These are phyloP conservation scores for Diachrysia chrysitis DNA, from an alignment of 2,888 invertebrate species.

Conservation along the genomic window DNA sequence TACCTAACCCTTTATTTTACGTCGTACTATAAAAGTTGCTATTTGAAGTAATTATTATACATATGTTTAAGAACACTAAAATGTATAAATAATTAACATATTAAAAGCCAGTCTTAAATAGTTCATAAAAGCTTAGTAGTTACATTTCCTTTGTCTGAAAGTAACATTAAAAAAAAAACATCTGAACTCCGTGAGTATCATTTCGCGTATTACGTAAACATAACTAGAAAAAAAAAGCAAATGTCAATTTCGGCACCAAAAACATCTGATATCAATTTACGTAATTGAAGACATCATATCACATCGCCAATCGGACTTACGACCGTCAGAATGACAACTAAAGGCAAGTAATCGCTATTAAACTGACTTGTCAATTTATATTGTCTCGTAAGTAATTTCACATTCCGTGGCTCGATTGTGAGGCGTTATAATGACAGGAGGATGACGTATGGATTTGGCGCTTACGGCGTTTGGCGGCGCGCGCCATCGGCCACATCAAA, in stretches of 20 bases:
- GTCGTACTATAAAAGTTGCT: background rate
- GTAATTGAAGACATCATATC: slow-evolving; percentile 53
- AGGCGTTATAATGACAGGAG: slow-evolving; percentile 89
- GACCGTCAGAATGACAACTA: slow-evolving; percentile 49
- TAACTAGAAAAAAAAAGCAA: background rate
- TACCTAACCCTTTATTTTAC: background rate
- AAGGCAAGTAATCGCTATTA: slow-evolving; percentile 78
- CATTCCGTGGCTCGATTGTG: slow-evolving; percentile 86
- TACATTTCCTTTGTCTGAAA: background rate
- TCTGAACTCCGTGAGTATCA: background rate
- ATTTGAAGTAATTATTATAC: background rate
- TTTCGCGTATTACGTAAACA: background rate
- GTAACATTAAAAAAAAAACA: background rate
- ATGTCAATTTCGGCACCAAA: slow-evolving; percentile 35
- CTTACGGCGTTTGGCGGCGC: slow-evolving; percentile 89
- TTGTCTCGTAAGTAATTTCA: slow-evolving; percentile 88
- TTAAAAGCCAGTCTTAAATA: background rate
- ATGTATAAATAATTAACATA: background rate
- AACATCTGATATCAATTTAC: slow-evolving; percentile 45
- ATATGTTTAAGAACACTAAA: background rate
- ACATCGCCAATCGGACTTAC: slow-evolving; percentile 48
- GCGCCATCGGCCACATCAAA: slow-evolving; percentile 89
- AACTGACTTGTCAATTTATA: slow-evolving; percentile 88
- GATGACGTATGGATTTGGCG: slow-evolving; percentile 90
- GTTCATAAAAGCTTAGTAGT: background rate